phyloP scores from a whole-genome alignment of 2,113 vertebrate genomes.

The Canis aureus region DNA sequence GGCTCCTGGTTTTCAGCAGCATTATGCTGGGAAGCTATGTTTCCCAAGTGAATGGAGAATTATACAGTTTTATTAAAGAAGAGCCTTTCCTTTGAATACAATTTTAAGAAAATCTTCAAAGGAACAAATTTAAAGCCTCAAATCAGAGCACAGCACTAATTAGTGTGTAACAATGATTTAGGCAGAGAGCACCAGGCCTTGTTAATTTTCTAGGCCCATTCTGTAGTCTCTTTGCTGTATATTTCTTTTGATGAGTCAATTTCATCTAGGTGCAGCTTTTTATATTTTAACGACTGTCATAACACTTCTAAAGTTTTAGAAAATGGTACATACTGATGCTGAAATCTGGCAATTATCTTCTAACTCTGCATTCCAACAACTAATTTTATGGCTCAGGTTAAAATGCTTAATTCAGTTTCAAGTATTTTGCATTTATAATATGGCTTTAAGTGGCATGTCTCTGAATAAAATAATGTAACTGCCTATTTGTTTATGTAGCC shows the following conservation, averaged over 20 bases:
- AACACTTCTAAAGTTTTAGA: conserved; percentile 81
- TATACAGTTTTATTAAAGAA: conserved; percentile 82
- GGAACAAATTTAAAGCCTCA: conserved; percentile 80
- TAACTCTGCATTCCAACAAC: conserved; percentile 61
- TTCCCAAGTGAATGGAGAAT: conserved; percentile 84
- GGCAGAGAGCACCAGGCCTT: conserved; percentile 71
- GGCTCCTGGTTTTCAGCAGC: conserved; percentile 77
- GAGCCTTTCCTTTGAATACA: conserved; percentile 78
- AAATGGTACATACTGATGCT: conserved; percentile 66
- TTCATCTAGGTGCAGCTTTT: conserved; percentile 77
- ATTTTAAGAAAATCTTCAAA: conserved; percentile 87
- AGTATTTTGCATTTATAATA: conserved; percentile 84
- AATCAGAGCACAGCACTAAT: conserved; percentile 76
- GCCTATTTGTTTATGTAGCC: conserved; percentile 78
- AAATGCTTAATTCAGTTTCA: conserved; percentile 78
- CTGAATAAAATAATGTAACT: conserved; percentile 82
- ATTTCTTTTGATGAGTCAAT: conserved; percentile 77
- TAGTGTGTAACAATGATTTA: conserved; percentile 79
- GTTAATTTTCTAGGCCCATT: conserved; percentile 73
- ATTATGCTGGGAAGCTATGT: conserved; percentile 64
- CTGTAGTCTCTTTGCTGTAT: conserved; percentile 79
- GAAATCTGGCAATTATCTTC: conserved; percentile 80
- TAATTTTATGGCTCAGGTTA: conserved; percentile 73
- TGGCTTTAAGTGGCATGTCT: conserved; percentile 83
- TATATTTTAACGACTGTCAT: conserved; percentile 81